Conservation (phyloP, 37 sponge, comb jelly and placozoan species). For the Haliclona indistincta region DNA sequence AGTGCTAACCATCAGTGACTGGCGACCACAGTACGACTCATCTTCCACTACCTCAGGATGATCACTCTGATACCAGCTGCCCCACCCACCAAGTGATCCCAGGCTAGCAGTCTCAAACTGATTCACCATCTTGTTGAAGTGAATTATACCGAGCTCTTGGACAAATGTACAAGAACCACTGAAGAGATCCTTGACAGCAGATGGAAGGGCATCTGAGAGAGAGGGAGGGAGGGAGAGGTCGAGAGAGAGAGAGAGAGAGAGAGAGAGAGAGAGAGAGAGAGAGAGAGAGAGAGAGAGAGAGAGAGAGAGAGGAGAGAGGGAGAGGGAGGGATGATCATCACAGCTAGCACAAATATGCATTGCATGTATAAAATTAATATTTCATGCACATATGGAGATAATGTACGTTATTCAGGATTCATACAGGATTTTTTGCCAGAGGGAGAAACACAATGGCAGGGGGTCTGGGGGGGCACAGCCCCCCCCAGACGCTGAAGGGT, state of each 20-base stretch:
- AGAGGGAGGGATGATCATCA: too few species aligned
- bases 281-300: too few species aligned
- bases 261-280: not conserved
- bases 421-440: too few species aligned
- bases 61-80: conserved; percentile 13
- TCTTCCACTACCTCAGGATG: conserved; percentile 24
- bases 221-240: not conserved
- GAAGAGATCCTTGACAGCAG: conserved; percentile 22
- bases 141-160: not conserved
- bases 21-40: conserved; percentile 52
- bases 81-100: conserved; percentile 19
- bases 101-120: conserved; percentile 23
- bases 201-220: conserved; percentile 4
- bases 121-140: conserved; percentile 19
- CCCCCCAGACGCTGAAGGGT: too few species aligned
- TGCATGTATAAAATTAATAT: too few species aligned
- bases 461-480: too few species aligned
- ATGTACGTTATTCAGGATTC: too few species aligned
- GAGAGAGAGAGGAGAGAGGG: too few species aligned
- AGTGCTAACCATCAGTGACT: conserved; percentile 43
- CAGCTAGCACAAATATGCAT: too few species aligned
- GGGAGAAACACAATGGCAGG: too few species aligned
- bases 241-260: not conserved
- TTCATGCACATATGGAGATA: too few species aligned
- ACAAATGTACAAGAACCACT: conserved; percentile 35